Evolutionary conservation across 2,797 vertebrate genomes (phyloP).

Genomic region (Falco cherrug): DNA sequence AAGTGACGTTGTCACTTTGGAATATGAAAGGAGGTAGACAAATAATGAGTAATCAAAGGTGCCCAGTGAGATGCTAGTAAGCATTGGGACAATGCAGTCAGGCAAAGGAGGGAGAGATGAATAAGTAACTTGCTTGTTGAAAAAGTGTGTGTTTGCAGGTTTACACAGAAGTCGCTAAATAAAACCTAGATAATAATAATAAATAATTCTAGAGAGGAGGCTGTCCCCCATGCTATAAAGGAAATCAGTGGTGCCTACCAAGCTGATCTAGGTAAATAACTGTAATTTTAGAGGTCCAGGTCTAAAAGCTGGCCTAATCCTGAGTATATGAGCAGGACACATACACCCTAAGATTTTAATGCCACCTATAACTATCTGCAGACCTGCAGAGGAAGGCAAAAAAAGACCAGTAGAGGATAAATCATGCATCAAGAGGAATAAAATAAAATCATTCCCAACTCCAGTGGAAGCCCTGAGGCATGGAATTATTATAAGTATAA

Average conservation of each 20-base stretch:
- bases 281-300: neutral
- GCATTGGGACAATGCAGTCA: neutral
- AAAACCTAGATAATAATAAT: neutral
- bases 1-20: neutral
- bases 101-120: neutral
- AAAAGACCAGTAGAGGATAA: neutral
- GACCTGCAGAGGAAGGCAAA: neutral
- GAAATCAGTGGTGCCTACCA: neutral
- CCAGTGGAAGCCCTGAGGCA: constrained; percentile 35
- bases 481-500: constrained; percentile 37
- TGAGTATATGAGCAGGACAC: neutral
- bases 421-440: neutral
- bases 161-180: neutral
- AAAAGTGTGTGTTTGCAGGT: neutral
- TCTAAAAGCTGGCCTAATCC: neutral
- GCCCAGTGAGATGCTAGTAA: neutral
- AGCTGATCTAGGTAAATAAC: neutral
- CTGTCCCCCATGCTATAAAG: neutral
- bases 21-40: neutral
- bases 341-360: neutral
- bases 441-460: constrained; percentile 18
- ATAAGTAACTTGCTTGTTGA: neutral
- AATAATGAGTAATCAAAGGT: neutral
- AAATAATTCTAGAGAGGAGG: neutral
- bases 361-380: neutral